Percentiles rank a stretch among this genome's conserved stretches.
These are phyloP conservation scores for Hipparchia semele DNA, from an alignment of 2,888 invertebrate species.

Conservation along the genomic window DNA sequence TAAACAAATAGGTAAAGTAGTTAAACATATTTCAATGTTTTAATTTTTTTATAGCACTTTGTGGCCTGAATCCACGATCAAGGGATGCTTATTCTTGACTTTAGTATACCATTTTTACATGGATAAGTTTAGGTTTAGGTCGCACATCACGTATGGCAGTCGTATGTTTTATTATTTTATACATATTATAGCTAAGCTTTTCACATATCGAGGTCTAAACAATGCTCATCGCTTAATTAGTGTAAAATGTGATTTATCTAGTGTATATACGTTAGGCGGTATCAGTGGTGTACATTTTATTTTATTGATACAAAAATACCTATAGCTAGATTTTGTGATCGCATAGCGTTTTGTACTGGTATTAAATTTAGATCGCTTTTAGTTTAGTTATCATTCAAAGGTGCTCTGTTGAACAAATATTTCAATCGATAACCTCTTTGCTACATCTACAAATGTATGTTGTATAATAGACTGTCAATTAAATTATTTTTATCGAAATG, in stretches of 20 bases:
- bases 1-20: too few species aligned
- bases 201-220: constrained; percentile 10
- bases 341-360: constrained; percentile 78
- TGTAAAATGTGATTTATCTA: constrained; percentile 76
- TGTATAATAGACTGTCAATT: constrained; percentile 22
- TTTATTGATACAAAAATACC: constrained; percentile 63
- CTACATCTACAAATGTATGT: constrained; percentile 25
- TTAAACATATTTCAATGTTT: not conserved
- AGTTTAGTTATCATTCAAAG: constrained; percentile 48
- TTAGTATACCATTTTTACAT: too few species aligned
- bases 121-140: too few species aligned
- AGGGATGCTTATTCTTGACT: too few species aligned
- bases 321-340: constrained; percentile 75
- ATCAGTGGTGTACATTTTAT: constrained; percentile 78
- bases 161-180: not conserved
- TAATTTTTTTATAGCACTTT: not conserved
- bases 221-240: constrained; percentile 47
- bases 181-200: not conserved
- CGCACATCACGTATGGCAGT: too few species aligned
- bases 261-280: constrained; percentile 76
- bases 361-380: constrained; percentile 61
- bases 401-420: constrained; percentile 40
- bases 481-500: constrained; percentile 26
- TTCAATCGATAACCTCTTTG: constrained; percentile 7
- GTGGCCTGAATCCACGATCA: too few species aligned